phyloP scores from a whole-genome alignment of 1,140 invertebrate genomes.

The Saccostrea glomerata region DNA sequence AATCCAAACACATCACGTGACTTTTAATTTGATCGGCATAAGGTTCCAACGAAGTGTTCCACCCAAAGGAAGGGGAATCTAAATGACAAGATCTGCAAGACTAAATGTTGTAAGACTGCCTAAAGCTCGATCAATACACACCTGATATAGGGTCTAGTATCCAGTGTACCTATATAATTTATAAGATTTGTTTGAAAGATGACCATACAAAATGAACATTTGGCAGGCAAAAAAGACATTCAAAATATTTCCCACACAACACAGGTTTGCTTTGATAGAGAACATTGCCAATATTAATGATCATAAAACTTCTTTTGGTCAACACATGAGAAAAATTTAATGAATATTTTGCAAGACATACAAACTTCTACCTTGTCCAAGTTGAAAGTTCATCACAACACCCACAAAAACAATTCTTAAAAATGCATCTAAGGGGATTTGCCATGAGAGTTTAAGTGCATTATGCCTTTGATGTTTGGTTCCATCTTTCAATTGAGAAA shows the following conservation, averaged over 20 bases:
- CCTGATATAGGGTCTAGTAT: not conserved
- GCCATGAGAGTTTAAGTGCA: no score
- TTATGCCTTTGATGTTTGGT: no score
- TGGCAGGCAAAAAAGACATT: constrained; percentile 3
- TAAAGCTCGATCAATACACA: not conserved
- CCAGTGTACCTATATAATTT: constrained; percentile 20
- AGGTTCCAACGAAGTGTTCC: constrained; percentile 5
- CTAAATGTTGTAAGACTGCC: not conserved
- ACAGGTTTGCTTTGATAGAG: no score
- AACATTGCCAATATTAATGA: no score
- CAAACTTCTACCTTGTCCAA: no score
- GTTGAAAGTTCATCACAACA: no score
- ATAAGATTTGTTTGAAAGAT: constrained; percentile 22
- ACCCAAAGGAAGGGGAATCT: not conserved
- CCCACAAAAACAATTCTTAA: no score
- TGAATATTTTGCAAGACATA: no score
- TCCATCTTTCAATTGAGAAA: no score
- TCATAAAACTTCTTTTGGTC: no score
- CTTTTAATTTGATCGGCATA: constrained; percentile 32
- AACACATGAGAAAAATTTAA: no score
- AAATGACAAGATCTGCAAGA: constrained; percentile 12
- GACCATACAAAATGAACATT: constrained; percentile 19
- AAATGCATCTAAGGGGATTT: no score
- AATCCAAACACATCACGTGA: constrained; percentile 31
- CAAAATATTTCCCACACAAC: not conserved